Percentiles rank a stretch among this genome's conserved stretches.
phyloP scores from a whole-genome alignment of 2,113 vertebrate species.

The Aleadryas rufinucha region DNA sequence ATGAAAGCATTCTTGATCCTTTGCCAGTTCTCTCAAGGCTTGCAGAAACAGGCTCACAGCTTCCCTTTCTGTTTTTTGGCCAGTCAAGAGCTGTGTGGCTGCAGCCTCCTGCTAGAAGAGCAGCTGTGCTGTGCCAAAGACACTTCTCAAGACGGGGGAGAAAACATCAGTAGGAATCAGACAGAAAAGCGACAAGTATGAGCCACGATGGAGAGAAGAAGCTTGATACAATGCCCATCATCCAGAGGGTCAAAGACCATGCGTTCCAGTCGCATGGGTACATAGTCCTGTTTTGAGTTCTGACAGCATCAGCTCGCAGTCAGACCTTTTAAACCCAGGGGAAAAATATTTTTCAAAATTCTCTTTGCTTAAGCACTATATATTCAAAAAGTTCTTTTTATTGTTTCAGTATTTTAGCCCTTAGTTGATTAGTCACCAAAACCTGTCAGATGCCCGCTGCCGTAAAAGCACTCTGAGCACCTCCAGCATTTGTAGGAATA shows the following conservation, averaged over 20 bases:
- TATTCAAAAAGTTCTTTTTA: slow-evolving; percentile 14
- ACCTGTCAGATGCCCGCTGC: slow-evolving; percentile 17
- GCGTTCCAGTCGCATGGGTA: not conserved
- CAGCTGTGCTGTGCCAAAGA: not conserved
- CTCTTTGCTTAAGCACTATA: slow-evolving; percentile 27
- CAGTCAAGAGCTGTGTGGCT: not conserved
- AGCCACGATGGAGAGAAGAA: not conserved
- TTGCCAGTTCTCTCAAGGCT: slow-evolving; percentile 37
- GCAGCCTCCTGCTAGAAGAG: slow-evolving; percentile 5
- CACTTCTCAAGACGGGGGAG: not conserved
- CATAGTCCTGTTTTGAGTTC: not conserved
- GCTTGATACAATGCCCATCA: not conserved
- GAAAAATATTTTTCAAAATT: slow-evolving; percentile 25
- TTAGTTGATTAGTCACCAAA: slow-evolving; percentile 63
- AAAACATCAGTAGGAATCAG: not conserved
- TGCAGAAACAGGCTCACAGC: slow-evolving; percentile 33
- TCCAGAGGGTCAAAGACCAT: not conserved
- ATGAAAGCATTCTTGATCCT: slow-evolving; percentile 41
- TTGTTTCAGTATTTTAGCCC: slow-evolving; percentile 62
- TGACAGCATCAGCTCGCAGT: not conserved
- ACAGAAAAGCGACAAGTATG: not conserved
- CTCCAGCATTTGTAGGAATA: slow-evolving; percentile 15
- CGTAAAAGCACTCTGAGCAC: not conserved
- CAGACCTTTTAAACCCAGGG: not conserved
- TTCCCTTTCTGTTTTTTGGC: slow-evolving; percentile 7